phyloP scores from a whole-genome alignment of 2,797 vertebrate species.

The Onychomys torridus region DNA sequence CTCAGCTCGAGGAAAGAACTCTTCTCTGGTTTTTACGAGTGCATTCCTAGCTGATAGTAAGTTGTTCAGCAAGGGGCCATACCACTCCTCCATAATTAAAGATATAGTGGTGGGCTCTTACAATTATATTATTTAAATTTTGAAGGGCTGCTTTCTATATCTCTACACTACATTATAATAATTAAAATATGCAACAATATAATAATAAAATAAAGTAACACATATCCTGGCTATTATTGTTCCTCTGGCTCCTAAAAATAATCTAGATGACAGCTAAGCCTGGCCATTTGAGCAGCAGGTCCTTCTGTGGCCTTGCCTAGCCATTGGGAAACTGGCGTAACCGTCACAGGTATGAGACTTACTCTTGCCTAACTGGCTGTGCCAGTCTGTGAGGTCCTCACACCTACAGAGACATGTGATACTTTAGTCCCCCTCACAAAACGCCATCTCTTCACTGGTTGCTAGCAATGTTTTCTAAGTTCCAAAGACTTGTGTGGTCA shows the following conservation, averaged over 20 bases:
- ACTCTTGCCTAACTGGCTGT: not conserved
- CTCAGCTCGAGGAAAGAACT: not conserved
- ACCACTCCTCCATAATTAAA: not conserved
- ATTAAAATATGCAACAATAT: not conserved
- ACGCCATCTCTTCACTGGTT: not conserved
- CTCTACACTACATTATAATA: not conserved
- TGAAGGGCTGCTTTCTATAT: constrained; percentile 5
- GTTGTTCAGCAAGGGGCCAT: not conserved
- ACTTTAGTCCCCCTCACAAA: not conserved
- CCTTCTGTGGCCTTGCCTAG: not conserved
- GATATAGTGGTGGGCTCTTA: not conserved
- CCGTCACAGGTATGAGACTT: not conserved
- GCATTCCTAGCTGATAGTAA: not conserved
- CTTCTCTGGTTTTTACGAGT: not conserved
- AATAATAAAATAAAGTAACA: constrained; percentile 37
- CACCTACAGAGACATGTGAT: not conserved
- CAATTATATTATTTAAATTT: constrained; percentile 35
- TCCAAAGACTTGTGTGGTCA: not conserved
- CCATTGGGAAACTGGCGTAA: not conserved
- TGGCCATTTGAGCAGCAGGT: not conserved
- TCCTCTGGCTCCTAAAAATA: not conserved
- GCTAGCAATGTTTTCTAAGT: constrained; percentile 54
- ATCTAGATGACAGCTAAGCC: not conserved
- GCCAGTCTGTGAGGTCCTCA: not conserved
- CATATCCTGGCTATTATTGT: not conserved